Base-by-base conservation (phyloP, 2,113 vertebrate species). In the Oncorhynchus masou region DNA sequence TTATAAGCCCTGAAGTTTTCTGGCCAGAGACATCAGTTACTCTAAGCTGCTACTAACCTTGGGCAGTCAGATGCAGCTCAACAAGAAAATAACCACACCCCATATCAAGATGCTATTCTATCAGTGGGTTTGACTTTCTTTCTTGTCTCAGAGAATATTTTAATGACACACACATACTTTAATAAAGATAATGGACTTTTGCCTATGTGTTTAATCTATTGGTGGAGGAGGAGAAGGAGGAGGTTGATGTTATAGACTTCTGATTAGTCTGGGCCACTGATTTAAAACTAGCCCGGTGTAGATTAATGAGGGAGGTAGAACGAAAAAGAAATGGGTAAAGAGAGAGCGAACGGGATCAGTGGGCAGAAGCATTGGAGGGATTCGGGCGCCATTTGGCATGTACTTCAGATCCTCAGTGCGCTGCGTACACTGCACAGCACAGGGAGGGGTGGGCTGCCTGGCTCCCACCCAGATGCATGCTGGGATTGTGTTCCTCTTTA, bases 401-500 rank as follows among this genome's bases (percentile, higher is more conserved):
- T 86, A 74, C 84, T 76, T 78, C 89, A 87, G 89, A 85, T 88
- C 85, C 87, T 85, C 83, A 74, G 87, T 75, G 80, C 78, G 71
- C 85, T 45, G 72, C 16, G 15, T 75, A 86, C 71, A 77, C 84
- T 79, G 85, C 84, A 77, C 71, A 25, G 1, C 29, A 13, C 15
- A 4, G 15, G 60, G 68, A 57, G 75, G 77, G 79, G 75, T 70
- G 69, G 87, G 79, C 34, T 78, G 51, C 51, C 83, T 89, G 89
- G 87, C 85, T 86, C 80, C 82, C 68, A 86, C 86, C 88, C 92
- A 91, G 89, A 85, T 91, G 89, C 91, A 91, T 91, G 88, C 91
- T 93, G 93, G 93, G 92, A 93, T 91, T 88, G 88, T 92, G 90
- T 88, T 89, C 81, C 84, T 92, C 89, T 93, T 94, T 94, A 94